These are phyloP conservation scores for Spodoptera exigua DNA, from an alignment of 2,888 invertebrate species.

Conservation along the genomic window DNA sequence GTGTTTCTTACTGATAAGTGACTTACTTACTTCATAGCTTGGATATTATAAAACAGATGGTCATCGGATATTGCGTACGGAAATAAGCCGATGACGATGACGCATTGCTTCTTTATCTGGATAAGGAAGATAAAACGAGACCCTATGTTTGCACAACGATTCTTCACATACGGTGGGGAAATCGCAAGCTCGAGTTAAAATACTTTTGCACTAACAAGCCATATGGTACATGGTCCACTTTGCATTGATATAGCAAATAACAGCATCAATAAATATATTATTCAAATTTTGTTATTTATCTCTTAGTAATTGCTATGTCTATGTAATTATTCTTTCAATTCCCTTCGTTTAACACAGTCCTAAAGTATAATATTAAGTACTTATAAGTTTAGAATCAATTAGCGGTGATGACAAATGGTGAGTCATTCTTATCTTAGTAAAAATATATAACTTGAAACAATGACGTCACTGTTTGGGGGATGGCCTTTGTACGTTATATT, in stretches of 20 bases:
- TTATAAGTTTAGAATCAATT: too few species aligned
- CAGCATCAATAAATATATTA: background rate
- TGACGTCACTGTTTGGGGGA: constrained; percentile 53
- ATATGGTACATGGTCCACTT: constrained; percentile 50
- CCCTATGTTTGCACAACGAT: constrained; percentile 67
- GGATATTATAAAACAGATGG: constrained; percentile 83
- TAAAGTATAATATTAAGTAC: too few species aligned
- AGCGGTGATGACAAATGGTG: background rate
- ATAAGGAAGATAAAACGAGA: constrained; percentile 76
- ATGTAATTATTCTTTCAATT: too few species aligned
- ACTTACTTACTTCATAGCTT: constrained; percentile 60
- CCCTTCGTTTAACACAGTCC: too few species aligned
- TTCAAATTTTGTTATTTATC: background rate
- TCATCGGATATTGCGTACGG: constrained; percentile 76
- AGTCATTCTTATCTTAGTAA: constrained; percentile 39
- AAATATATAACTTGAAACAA: constrained; percentile 63
- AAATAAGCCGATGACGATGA: constrained; percentile 82
- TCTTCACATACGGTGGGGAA: constrained; percentile 52
- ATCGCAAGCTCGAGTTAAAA: constrained; percentile 45
- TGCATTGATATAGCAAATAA: constrained; percentile 7
- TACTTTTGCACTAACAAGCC: constrained; percentile 44
- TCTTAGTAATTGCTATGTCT: background rate
- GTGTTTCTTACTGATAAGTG: constrained; percentile 39
- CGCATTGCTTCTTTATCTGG: constrained; percentile 79
- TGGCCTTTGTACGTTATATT: constrained; percentile 60